Percentiles rank a stretch among this genome's conserved stretches.
Conservation (phyloP, 2,888 invertebrate genomes). For the Creontiades dilutus region DNA sequence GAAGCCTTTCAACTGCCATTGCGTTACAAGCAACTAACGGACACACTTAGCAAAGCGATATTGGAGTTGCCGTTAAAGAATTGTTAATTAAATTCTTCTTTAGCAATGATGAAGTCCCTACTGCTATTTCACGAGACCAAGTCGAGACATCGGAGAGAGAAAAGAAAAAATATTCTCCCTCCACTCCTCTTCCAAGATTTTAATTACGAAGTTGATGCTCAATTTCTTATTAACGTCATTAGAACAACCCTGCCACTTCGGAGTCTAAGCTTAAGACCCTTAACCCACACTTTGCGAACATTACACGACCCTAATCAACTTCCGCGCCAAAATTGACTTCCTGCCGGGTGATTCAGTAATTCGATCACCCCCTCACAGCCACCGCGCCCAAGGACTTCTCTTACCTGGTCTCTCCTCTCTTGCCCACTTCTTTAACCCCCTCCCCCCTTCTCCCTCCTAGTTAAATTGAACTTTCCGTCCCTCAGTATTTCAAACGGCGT, state of each 20-base stretch:
- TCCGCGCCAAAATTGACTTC: slow-evolving; percentile 26
- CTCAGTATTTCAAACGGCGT: background rate
- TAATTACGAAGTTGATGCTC: slow-evolving; percentile 7
- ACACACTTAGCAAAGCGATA: too few relatives aligned
- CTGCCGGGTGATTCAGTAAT: slow-evolving; percentile 36
- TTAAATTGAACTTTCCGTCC: background rate
- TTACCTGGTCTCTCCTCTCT: too few relatives aligned
- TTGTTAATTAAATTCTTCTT: too few relatives aligned
- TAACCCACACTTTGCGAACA: slow-evolving; percentile 25
- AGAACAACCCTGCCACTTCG: background rate
- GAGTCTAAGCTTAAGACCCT: slow-evolving; percentile 4
- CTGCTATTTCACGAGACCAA: too few relatives aligned
- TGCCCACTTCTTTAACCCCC: too few relatives aligned
- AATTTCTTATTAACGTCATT: slow-evolving; percentile 5
- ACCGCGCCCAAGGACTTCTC: too few relatives aligned
- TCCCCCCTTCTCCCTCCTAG: background rate
- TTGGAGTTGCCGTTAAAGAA: too few relatives aligned
- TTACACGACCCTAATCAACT: slow-evolving; percentile 32
- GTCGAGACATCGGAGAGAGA: too few relatives aligned
- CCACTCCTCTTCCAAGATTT: background rate
- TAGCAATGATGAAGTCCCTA: too few relatives aligned
- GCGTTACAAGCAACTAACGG: too few relatives aligned
- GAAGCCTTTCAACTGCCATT: too few relatives aligned
- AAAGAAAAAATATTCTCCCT: too few relatives aligned
- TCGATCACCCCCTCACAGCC: background rate